These are phyloP conservation scores for Oligia fasciuncula DNA, from an alignment of 2,888 invertebrate species.

Conservation along the genomic window DNA sequence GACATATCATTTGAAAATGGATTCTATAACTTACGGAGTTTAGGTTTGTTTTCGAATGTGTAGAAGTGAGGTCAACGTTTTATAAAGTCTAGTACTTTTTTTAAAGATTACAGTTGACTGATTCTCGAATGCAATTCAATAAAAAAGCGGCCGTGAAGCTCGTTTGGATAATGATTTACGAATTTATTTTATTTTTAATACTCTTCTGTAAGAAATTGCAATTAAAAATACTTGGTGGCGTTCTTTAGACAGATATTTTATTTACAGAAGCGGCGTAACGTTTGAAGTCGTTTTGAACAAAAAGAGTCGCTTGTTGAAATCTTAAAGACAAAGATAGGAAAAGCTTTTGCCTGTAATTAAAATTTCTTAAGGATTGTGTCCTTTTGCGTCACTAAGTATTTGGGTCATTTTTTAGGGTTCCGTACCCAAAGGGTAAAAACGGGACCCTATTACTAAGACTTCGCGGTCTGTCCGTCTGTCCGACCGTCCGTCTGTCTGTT, in stretches of 20 bases:
- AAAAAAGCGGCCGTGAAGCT: slow-evolving; percentile 57
- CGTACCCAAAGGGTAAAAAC: no score
- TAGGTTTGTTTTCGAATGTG: slow-evolving; percentile 27
- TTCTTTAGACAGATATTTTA: slow-evolving; percentile 45
- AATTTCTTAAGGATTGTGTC: background rate
- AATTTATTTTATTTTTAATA: slow-evolving; percentile 57
- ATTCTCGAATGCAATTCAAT: slow-evolving; percentile 66
- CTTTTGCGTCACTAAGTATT: background rate
- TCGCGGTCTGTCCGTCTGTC: no score
- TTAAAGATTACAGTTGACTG: slow-evolving; percentile 65
- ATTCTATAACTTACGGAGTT: slow-evolving; percentile 3
- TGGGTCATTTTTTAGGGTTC: background rate
- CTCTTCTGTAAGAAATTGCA: slow-evolving; percentile 45
- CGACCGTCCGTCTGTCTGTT: no score
- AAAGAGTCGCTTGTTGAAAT: slow-evolving; percentile 29
- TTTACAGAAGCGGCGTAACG: slow-evolving; percentile 29
- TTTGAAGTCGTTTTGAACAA: slow-evolving; percentile 44
- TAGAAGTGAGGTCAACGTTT: slow-evolving; percentile 60
- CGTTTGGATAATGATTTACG: slow-evolving; percentile 64
- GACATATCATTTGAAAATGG: slow-evolving; percentile 35
- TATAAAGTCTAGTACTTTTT: slow-evolving; percentile 60
- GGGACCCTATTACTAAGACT: no score
- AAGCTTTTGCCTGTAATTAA: slow-evolving; percentile 30
- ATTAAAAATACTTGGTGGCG: slow-evolving; percentile 45
- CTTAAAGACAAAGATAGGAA: slow-evolving; percentile 26